Evolutionary conservation across 1,140 invertebrate species (phyloP).

Genomic region (Caligus rogercresseyi): DNA sequence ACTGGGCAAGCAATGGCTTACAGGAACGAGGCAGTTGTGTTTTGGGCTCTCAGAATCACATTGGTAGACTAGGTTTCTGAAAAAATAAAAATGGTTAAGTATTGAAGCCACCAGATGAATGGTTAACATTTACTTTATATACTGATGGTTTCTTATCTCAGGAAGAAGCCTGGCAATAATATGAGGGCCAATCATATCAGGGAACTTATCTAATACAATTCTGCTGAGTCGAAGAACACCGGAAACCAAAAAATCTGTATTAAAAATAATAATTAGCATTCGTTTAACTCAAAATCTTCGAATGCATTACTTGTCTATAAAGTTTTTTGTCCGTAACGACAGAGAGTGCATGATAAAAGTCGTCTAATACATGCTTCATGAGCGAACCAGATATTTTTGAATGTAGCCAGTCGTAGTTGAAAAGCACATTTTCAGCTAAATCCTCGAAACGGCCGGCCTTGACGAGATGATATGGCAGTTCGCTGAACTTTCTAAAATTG

Average conservation of each 20-base stretch:
- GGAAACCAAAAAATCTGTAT: constrained; percentile 46
- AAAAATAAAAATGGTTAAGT: neutral
- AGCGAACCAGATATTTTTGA: constrained; percentile 88
- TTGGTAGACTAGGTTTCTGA: constrained; percentile 53
- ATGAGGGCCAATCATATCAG: constrained; percentile 89
- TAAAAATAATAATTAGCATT: neutral
- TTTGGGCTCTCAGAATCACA: constrained; percentile 69
- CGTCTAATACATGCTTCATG: constrained; percentile 73
- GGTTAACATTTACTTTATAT: constrained; percentile 40
- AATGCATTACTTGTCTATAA: constrained; percentile 4
- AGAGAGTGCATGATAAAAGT: constrained; percentile 43
- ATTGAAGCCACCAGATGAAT: neutral
- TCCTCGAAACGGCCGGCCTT: constrained; percentile 75
- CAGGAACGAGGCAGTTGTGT: constrained; percentile 71
- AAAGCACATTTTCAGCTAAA: constrained; percentile 77
- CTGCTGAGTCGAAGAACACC: constrained; percentile 81
- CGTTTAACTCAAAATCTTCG: neutral
- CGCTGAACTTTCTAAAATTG: constrained; percentile 46
- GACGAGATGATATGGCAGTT: constrained; percentile 83
- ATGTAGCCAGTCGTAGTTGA: constrained; percentile 94
- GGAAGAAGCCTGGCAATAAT: constrained; percentile 77
- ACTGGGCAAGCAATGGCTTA: constrained; percentile 87
- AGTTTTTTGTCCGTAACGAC: neutral
- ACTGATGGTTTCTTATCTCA: constrained; percentile 62
- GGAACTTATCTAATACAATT: constrained; percentile 68